A percentile compares a stretch with the other conserved stretches of the same genome.
These are phyloP conservation scores for Gambusia affinis DNA, from an alignment of 2,113 vertebrate genomes.

Conservation along the genomic window DNA sequence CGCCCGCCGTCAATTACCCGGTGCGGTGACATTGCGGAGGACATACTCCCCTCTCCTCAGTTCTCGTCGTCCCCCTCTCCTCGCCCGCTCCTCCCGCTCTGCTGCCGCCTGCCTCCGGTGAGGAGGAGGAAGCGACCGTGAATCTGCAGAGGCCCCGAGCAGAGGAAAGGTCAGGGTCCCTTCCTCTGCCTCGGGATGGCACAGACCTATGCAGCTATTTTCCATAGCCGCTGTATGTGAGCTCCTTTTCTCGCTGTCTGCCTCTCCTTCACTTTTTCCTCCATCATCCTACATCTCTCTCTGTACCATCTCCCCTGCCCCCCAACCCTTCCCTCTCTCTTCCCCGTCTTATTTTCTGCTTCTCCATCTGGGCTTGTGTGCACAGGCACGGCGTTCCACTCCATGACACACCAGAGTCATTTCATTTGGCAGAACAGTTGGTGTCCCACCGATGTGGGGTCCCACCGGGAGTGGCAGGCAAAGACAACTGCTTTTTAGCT, in stretches of 20 bases:
- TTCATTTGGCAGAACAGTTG: conserved; percentile 67
- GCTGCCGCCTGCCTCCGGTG: conserved; percentile 62
- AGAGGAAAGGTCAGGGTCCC: conserved; percentile 76
- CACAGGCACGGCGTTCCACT: conserved; percentile 66
- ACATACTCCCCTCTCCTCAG: conserved; percentile 61
- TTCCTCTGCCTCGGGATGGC: conserved; percentile 69
- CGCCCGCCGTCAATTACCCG: conserved; percentile 51
- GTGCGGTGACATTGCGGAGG: conserved; percentile 76
- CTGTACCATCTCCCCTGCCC: neutral
- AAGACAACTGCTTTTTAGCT: conserved; percentile 54
- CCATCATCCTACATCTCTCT: conserved; percentile 21
- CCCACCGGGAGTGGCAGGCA: conserved; percentile 62
- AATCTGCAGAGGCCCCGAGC: conserved; percentile 63
- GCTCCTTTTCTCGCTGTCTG: conserved; percentile 41
- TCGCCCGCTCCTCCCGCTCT: conserved; percentile 20
- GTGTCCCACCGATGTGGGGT: conserved; percentile 57
- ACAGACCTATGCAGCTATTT: conserved; percentile 74
- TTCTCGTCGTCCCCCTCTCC: conserved; percentile 48
- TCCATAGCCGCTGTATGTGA: conserved; percentile 44
- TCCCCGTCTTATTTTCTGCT: conserved; percentile 30
- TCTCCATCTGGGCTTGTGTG: conserved; percentile 71
- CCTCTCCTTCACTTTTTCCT: conserved; percentile 31
- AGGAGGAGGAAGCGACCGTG: conserved; percentile 60
- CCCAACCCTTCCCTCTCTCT: neutral
- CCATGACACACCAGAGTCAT: conserved; percentile 72